Conservation (phyloP, 2,113 vertebrate species). For the Montifringilla adamsi region DNA sequence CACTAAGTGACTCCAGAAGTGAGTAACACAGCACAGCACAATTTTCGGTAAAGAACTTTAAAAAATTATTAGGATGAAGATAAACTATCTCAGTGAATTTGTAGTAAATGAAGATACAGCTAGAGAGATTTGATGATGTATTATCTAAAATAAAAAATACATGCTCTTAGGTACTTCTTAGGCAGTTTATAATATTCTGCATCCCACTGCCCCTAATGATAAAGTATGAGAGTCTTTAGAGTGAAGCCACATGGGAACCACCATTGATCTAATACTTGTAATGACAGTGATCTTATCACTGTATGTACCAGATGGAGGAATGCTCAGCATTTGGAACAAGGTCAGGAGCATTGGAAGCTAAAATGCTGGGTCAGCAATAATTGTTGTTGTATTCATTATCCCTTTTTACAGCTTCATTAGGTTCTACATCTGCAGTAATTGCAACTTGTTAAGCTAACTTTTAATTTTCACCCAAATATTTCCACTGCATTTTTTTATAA, state of each 20-base stretch:
- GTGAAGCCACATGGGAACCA: fast-evolving
- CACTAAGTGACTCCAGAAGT: neutral
- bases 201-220: neutral
- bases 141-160: neutral
- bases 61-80: neutral
- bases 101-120: neutral
- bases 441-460: neutral
- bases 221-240: neutral
- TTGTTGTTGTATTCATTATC: neutral
- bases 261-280: neutral
- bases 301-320: neutral
- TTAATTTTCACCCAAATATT: neutral
- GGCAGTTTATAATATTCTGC: neutral
- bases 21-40: neutral
- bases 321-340: neutral
- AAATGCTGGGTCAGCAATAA: neutral
- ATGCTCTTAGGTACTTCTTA: neutral
- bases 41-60: neutral
- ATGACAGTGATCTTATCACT: neutral
- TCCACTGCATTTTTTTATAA: neutral
- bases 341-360: neutral
- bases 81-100: neutral
- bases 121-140: neutral
- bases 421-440: neutral
- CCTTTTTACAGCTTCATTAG: neutral